phyloP scores from a whole-genome alignment of 2,113 vertebrate genomes.

The Tichodroma muraria region DNA sequence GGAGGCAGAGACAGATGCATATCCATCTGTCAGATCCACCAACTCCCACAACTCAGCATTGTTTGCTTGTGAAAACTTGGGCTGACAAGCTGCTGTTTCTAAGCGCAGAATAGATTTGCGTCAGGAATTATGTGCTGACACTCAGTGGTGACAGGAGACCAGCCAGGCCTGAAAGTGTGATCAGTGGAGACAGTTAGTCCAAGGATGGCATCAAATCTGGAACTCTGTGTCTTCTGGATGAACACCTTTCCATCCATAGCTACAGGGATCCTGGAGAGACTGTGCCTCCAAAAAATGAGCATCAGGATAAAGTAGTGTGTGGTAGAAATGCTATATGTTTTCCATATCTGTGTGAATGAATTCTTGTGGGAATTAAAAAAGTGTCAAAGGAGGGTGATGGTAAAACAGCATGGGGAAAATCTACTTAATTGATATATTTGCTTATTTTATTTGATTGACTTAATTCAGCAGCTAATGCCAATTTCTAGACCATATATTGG shows the following conservation, averaged over 20 bases:
- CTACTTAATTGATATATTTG: not conserved
- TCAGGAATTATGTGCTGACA: accelerated
- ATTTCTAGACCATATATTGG: not conserved
- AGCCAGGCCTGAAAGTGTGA: not conserved
- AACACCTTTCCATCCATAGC: not conserved
- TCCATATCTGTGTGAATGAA: not conserved
- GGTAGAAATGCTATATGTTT: not conserved
- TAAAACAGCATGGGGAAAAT: not conserved
- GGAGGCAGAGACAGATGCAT: not conserved
- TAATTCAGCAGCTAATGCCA: not conserved
- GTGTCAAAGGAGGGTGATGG: not conserved
- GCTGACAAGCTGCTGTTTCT: not conserved
- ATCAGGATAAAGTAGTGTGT: not conserved
- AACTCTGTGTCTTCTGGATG: not conserved
- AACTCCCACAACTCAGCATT: not conserved
- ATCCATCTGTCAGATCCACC: not conserved
- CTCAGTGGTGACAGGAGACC: not conserved
- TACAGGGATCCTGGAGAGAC: not conserved
- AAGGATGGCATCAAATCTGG: not conserved
- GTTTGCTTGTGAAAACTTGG: not conserved
- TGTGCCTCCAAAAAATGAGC: not conserved
- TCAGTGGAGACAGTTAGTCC: not conserved
- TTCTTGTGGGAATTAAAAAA: not conserved
- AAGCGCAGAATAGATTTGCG: not conserved
- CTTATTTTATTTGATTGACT: not conserved